A percentile compares a stretch with the other conserved stretches of the same genome.
phyloP scores from a whole-genome alignment of 1,140 invertebrate genomes.

The Probaryconus sp. region DNA sequence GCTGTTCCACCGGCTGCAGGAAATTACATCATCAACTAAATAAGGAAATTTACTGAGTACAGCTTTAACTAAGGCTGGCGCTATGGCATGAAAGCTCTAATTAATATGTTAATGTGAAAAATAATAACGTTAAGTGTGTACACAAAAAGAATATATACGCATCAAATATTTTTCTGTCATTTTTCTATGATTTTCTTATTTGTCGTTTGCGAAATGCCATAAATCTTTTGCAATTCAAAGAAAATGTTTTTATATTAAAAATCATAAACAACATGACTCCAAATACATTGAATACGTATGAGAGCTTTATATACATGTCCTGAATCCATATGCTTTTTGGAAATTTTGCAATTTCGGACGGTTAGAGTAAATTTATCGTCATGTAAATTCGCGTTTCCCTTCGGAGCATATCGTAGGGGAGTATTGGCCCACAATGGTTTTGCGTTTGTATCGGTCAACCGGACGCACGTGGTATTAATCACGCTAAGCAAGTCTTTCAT shows the following conservation, averaged over 20 bases:
- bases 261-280: too few species aligned
- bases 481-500: constrained; percentile 50
- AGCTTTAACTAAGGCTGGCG: constrained; percentile 15
- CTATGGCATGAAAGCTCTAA: constrained; percentile 1
- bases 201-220: neutral
- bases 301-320: neutral
- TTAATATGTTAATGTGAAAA: constrained; percentile 12
- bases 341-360: constrained; percentile 23
- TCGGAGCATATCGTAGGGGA: constrained; percentile 13
- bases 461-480: constrained; percentile 51
- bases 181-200: constrained; percentile 4
- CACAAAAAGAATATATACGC: too few species aligned
- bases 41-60: constrained; percentile 24
- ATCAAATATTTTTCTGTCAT: too few species aligned
- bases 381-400: constrained; percentile 45
- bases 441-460: constrained; percentile 36
- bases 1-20: constrained; percentile 34
- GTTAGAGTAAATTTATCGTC: constrained; percentile 40
- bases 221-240: too few species aligned
- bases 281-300: neutral
- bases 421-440: constrained; percentile 36
- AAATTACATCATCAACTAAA: constrained; percentile 27
- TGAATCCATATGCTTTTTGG: constrained; percentile 32
- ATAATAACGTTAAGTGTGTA: too few species aligned
- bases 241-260: too few species aligned